Evolutionary conservation across 53 echinoderm and acorn worm species (phyloP).

Genomic region (Echinarachnius parma): DNA sequence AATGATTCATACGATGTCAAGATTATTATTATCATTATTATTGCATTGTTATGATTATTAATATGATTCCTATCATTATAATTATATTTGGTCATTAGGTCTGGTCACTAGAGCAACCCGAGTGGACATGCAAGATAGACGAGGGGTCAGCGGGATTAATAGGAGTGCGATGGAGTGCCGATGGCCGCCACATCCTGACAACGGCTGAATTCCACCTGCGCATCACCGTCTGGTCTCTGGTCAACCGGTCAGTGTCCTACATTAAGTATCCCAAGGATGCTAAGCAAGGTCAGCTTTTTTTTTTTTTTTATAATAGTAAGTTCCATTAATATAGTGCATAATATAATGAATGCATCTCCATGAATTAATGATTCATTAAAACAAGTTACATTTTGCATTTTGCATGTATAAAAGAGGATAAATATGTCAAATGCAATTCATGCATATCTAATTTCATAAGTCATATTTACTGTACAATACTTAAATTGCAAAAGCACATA

Average conservation of each 20-base stretch:
- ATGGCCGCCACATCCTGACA: constrained; percentile 95
- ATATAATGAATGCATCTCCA: not conserved
- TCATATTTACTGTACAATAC: too few relatives aligned
- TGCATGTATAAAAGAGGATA: too few relatives aligned
- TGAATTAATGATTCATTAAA: too few relatives aligned
- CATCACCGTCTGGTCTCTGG: constrained; percentile 99
- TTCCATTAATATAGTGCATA: not conserved
- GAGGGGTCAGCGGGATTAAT: constrained; percentile 94
- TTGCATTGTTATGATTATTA: too few relatives aligned
- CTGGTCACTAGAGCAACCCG: constrained; percentile 96
- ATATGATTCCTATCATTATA: too few relatives aligned
- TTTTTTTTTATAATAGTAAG: not conserved
- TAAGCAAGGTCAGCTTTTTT: constrained; percentile 65
- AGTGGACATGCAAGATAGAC: constrained; percentile 99
- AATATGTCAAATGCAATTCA: too few relatives aligned
- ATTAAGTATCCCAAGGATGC: constrained; percentile 98
- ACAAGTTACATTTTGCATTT: too few relatives aligned
- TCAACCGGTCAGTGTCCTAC: constrained; percentile 94
- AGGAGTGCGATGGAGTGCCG: constrained; percentile 91
- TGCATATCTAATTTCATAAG: too few relatives aligned
- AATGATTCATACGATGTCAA: too few relatives aligned
- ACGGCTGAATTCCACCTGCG: constrained; percentile 93
- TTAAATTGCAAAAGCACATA: too few relatives aligned
- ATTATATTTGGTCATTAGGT: too few relatives aligned
- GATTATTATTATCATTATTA: too few relatives aligned